Evolutionary conservation across 2,113 vertebrate species (phyloP), one percentile per base, ranked within the genome.

Genomic region (Serinus canaria): DNA sequence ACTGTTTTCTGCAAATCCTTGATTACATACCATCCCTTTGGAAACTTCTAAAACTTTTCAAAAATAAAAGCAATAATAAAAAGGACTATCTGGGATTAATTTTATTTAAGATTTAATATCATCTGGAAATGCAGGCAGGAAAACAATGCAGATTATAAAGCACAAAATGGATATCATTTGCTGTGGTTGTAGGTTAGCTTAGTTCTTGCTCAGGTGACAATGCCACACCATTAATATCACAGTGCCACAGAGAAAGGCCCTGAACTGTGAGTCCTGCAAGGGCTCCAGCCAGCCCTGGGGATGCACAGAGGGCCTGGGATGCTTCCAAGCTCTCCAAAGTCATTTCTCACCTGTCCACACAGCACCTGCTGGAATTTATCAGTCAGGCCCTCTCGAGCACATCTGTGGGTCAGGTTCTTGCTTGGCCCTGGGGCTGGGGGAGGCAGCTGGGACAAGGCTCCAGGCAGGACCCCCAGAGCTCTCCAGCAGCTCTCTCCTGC

Each of bases 271-370:
- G 39, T 69, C 79, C 76, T 92, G 55, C 35, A 16, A 76, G 58
- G 67, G 72, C 41, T 88, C 24, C 68, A 66, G 80, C 50, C 80
- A 74, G 73, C 50, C 2, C 0, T 19, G 50, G 80, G 80, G 43
- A 60, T 67, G 68, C 73, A 30, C 80, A 24, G 46, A 27, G 43
- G 10, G 23, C 59, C 17, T 21, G 50, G 1, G 55, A 20, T 72
- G 76, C 59, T 74, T 79, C 55, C 52, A n/a, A 75, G 39, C 50
- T 67, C 86, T 89, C 80, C 44, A 46, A 43, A 83, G 47, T 19
- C 7, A 92, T 97, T 95, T 92, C 74, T 89, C 63, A 74, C n/a
- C 88, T 91, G 83, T 60, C 62, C 72, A 39, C n/a, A 23, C 6
- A 50, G 33, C 8, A 9, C 23, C 1, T 16, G 30, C n/a, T 24